Conservation (phyloP, 1,140 invertebrate genomes). For the Cherax destructor region DNA sequence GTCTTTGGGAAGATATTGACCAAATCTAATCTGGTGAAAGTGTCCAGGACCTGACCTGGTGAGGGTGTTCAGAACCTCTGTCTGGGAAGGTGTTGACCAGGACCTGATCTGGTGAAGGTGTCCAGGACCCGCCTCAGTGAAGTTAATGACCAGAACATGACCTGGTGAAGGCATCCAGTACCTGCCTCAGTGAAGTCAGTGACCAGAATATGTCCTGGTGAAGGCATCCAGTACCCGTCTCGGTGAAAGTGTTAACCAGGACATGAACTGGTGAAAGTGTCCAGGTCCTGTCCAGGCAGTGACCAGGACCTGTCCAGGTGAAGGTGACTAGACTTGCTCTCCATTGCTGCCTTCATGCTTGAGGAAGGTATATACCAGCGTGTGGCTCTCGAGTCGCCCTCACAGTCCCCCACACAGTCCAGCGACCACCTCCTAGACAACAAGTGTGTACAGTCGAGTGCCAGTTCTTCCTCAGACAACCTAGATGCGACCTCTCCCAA, state of each 20-base stretch:
- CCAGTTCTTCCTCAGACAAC: slow-evolving; percentile 60
- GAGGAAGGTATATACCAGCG: slow-evolving; percentile 59
- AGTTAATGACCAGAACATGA: too few species aligned
- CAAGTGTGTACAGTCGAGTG: slow-evolving; percentile 64
- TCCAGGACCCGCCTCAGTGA: background rate
- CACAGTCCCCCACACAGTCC: slow-evolving; percentile 63
- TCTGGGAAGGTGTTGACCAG: background rate
- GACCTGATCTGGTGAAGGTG: background rate
- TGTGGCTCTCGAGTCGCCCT: slow-evolving; percentile 63
- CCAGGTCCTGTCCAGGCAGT: background rate
- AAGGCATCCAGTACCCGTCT: background rate
- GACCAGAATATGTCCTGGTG: background rate
- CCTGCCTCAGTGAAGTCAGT: background rate
- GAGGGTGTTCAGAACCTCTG: background rate
- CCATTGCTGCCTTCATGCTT: slow-evolving; percentile 46
- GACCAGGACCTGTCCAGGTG: slow-evolving; percentile 11
- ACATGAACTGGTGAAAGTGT: background rate
- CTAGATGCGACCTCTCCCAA: slow-evolving; percentile 47
- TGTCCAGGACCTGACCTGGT: background rate
- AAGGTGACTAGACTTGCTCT: background rate
- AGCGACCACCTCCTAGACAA: slow-evolving; percentile 61
- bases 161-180: background rate
- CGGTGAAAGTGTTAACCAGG: background rate
- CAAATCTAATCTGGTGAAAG: too few species aligned
- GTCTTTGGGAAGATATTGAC: too few species aligned